Conservation (phyloP, 2,797 vertebrate species). For the Manis pentadactyla region DNA sequence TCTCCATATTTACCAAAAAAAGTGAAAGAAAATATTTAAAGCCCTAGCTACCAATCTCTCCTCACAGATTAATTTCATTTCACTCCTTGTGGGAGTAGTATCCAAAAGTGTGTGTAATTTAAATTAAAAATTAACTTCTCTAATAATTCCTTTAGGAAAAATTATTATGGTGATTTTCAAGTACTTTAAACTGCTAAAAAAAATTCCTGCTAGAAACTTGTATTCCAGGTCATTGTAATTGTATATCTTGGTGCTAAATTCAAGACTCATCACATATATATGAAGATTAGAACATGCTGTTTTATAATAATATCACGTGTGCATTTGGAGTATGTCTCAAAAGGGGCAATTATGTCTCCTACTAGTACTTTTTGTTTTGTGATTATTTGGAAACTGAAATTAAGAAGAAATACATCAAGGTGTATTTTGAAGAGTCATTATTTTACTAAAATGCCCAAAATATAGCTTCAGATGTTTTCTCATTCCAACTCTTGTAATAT, state of each 20-base stretch:
- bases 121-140: slow-evolving; percentile 61
- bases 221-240: slow-evolving; percentile 51
- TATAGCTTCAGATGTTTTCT: neutral
- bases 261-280: neutral
- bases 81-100: neutral
- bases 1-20: slow-evolving; percentile 75
- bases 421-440: slow-evolving; percentile 21
- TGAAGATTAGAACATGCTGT: neutral
- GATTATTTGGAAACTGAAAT: neutral
- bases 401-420: neutral
- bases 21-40: neutral
- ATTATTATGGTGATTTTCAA: slow-evolving; percentile 35
- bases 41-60: neutral
- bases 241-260: neutral
- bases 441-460: neutral
- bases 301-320: neutral
- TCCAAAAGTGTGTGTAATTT: slow-evolving; percentile 67
- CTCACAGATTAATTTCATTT: neutral
- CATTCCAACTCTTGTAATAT: neutral
- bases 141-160: neutral
- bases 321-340: neutral
- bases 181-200: neutral
- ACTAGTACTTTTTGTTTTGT: neutral
- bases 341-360: fast-evolving
- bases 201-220: slow-evolving; percentile 65